Conservation (phyloP, 2,888 invertebrate species). For the Eucera pruinosa region DNA sequence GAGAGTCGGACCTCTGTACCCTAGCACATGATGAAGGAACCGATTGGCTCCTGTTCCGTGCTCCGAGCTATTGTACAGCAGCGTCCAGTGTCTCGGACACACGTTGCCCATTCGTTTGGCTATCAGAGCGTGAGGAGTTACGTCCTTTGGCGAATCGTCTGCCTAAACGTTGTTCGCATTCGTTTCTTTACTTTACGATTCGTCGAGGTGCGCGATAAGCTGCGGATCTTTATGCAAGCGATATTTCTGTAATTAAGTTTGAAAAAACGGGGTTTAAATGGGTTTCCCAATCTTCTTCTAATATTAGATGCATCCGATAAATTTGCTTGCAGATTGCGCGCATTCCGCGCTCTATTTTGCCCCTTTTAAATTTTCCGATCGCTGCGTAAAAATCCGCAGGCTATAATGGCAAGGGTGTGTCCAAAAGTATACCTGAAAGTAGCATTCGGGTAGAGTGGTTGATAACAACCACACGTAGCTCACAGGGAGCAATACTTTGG, state of each 20-base stretch:
- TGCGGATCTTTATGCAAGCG: too few relatives aligned
- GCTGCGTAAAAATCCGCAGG: too few relatives aligned
- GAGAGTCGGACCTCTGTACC: conserved; percentile 88
- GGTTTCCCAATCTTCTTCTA: too few relatives aligned
- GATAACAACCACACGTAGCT: conserved; percentile 90
- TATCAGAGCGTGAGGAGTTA: conserved; percentile 74
- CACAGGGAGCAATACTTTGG: conserved; percentile 86
- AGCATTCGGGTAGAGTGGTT: conserved; percentile 87
- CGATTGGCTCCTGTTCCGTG: conserved; percentile 95
- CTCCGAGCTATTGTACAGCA: conserved; percentile 92
- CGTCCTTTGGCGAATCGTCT: conserved; percentile 61
- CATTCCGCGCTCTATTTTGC: too few relatives aligned
- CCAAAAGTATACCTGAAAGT: conserved; percentile 81
- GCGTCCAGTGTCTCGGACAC: conserved; percentile 91
- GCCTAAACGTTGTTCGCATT: conserved; percentile 40
- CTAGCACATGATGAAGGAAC: conserved; percentile 94
- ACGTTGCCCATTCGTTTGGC: conserved; percentile 81
- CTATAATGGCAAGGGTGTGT: too few relatives aligned
- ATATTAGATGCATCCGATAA: too few relatives aligned
- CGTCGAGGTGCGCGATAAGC: too few relatives aligned
- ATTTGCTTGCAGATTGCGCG: too few relatives aligned
- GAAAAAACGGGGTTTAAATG: too few relatives aligned
- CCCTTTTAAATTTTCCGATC: too few relatives aligned
- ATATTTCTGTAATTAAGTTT: too few relatives aligned
- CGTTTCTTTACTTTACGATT: background rate